Base-by-base conservation (phyloP, 1,140 invertebrate genomes). In the Vanessa tameamea region DNA sequence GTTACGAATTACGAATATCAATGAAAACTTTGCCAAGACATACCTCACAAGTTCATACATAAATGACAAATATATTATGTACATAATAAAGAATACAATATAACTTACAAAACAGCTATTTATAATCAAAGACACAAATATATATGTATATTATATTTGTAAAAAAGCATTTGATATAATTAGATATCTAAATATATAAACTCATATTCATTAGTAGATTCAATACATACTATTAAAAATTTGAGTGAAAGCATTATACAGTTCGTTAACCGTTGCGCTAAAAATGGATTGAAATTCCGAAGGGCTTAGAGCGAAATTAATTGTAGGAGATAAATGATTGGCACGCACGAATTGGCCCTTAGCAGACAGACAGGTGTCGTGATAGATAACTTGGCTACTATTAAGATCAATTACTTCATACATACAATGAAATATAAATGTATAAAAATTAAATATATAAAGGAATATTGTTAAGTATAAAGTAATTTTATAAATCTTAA, bases 271-370 rank as follows among this genome's bases (percentile, higher is more conserved):
- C 64, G 61, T 67, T 55, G 73, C 73, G 73, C 71, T 77, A 73
- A 77, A 78, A 73, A 64, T 75, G 63, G 76, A 57, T 64, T 72
- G 78, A 77, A 75, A 67, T 66, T 69, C 65, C 63, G 67, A 73
- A 78, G 72, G 70, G 75, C 78, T 67, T 69, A 63, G 50, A 72
- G 64, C 73, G 73, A 76, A 80, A 76, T 69, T 80, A 61, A 81
- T 76, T 61, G 53, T 71, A 51, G 55, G 68, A 51, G 63, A 73
- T 68, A 64, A 79, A 76, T 85, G 82, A 84, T 85, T 87, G 84
- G 81, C 79, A 78, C 77, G 80, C 84, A 87, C 86, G 82, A 84
- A 72, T 75, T 81, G 80, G 79, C 81, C 82, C 79, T 80, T 82
- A 78, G 20, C 66, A 47, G 16, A 13, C 16, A 57, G 73, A 65